Evolutionary conservation across 2,888 invertebrate genomes (phyloP).

Genomic region (Caenorhabditis angaria): DNA sequence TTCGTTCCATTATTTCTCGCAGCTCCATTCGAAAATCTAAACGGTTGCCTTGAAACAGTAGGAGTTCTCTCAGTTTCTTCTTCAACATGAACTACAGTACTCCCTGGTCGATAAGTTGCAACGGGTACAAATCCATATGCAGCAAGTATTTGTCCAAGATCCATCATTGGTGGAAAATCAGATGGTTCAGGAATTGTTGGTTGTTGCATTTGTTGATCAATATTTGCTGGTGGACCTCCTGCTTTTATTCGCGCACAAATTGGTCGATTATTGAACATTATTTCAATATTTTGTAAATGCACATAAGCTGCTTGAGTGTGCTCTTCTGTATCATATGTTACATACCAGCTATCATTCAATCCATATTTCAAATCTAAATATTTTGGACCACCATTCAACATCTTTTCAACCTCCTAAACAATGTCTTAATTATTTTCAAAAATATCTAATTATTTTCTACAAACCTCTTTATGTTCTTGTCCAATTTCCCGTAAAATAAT

Average conservation of each 20-base stretch:
- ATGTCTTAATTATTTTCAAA: constrained; percentile 1
- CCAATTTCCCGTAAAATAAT: constrained; percentile 88
- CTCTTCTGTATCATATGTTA: constrained; percentile 87
- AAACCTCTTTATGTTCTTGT: constrained; percentile 83
- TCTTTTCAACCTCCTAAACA: constrained; percentile 76
- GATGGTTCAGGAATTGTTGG: background rate
- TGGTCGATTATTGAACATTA: constrained; percentile 62
- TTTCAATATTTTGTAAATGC: constrained; percentile 78
- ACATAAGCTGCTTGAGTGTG: constrained; percentile 87
- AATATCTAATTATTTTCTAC: background rate
- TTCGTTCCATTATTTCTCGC: constrained; percentile 7
- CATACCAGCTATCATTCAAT: constrained; percentile 84
- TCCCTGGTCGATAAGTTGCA: constrained; percentile 56
- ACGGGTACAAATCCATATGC: constrained; percentile 60
- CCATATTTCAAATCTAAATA: constrained; percentile 87
- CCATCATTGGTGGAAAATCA: constrained; percentile 23
- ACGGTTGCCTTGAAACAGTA: background rate
- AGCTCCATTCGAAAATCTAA: constrained; percentile 8
- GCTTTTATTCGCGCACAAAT: constrained; percentile 69
- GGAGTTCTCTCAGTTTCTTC: constrained; percentile 3
- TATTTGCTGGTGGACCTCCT: constrained; percentile 56
- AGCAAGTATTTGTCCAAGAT: constrained; percentile 52
- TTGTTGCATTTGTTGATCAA: constrained; percentile 7
- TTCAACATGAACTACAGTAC: background rate
- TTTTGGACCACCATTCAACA: constrained; percentile 85